Conservation (phyloP, 2,113 vertebrate species). For the Eulemur macaco region DNA sequence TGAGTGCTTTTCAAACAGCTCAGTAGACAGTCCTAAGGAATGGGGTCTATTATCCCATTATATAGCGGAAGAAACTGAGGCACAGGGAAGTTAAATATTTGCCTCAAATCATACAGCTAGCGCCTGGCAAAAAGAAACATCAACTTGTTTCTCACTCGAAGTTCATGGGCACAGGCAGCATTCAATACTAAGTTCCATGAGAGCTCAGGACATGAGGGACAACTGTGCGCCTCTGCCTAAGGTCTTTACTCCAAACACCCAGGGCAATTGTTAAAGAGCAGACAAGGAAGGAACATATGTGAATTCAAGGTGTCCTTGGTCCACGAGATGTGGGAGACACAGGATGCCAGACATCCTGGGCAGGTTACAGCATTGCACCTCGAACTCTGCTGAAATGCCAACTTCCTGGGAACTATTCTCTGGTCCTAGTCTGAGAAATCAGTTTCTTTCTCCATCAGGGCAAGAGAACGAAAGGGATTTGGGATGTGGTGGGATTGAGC, state of each 20-base stretch:
- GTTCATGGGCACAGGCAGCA: background rate
- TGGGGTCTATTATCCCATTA: background rate
- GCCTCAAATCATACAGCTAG: background rate
- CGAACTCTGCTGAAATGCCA: background rate
- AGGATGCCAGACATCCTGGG: too few relatives aligned
- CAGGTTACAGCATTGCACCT: too few relatives aligned
- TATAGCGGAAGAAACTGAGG: background rate
- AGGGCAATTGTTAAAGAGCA: background rate
- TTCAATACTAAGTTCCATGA: too few relatives aligned
- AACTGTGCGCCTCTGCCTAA: background rate
- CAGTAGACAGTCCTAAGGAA: background rate
- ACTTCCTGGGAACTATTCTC: background rate
- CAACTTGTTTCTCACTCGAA: background rate
- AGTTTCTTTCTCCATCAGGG: background rate
- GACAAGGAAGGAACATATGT: fast-evolving
- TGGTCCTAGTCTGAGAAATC: background rate
- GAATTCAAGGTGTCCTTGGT: background rate
- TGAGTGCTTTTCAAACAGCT: background rate
- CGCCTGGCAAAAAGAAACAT: background rate
- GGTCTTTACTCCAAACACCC: background rate
- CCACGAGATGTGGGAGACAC: too few relatives aligned
- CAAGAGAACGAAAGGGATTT: background rate
- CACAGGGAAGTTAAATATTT: background rate
- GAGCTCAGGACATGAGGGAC: background rate
- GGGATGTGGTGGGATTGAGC: too few relatives aligned